Evolutionary conservation across 2,113 vertebrate genomes (phyloP).

Genomic region (Cacatua alba): DNA sequence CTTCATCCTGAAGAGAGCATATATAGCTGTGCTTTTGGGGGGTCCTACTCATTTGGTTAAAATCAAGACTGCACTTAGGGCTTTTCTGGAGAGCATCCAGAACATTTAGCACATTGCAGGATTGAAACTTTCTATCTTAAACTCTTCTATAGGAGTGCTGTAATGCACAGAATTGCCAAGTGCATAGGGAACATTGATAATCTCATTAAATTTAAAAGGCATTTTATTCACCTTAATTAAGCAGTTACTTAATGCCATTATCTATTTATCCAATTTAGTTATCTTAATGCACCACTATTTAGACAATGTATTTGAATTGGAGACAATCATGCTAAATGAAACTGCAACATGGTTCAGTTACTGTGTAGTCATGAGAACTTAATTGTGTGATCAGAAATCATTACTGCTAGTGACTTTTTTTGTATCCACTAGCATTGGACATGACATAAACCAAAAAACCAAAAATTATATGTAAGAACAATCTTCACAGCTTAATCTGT

Average conservation of each 20-base stretch:
- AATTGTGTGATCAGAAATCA: constrained; percentile 6
- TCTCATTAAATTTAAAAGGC: neutral
- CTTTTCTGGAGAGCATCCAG: neutral
- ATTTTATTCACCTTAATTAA: neutral
- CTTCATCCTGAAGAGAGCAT: neutral
- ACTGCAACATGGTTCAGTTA: neutral
- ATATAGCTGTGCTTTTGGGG: neutral
- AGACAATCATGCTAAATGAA: constrained; percentile 17
- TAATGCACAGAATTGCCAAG: neutral
- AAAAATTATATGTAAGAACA: neutral
- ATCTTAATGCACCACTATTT: neutral
- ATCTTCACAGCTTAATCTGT: neutral
- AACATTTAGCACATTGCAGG: neutral
- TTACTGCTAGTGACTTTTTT: neutral
- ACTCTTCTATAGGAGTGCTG: neutral
- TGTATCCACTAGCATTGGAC: neutral
- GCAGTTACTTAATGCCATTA: neutral
- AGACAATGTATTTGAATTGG: neutral
- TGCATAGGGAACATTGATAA: neutral
- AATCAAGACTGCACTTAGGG: neutral
- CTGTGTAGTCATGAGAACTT: neutral
- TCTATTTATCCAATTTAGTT: neutral
- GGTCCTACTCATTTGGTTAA: neutral
- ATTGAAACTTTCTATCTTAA: neutral
- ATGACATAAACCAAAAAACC: neutral